Evolutionary conservation across 1,140 invertebrate species (phyloP).

Genomic region (Drosophila willistoni): DNA sequence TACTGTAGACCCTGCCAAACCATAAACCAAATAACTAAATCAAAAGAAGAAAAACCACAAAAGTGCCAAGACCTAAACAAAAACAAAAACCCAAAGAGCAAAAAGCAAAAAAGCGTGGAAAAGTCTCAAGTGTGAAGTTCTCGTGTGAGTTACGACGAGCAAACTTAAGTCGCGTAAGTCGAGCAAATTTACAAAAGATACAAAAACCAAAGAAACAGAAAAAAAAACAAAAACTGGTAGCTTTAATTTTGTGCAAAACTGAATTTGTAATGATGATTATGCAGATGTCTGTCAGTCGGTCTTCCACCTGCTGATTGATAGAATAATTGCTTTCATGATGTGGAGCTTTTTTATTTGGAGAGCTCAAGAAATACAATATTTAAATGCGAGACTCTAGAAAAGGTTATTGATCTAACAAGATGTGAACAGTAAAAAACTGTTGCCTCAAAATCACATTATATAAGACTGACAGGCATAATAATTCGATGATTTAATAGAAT

Average conservation of each 20-base stretch:
- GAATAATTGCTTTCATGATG: slow-evolving; percentile 19
- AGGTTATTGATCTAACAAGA: slow-evolving; percentile 12
- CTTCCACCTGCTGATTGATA: slow-evolving; percentile 19
- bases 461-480: slow-evolving; percentile 38
- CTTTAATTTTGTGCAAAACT: slow-evolving; percentile 12
- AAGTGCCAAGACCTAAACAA: slow-evolving; percentile 53
- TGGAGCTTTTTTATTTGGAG: not conserved
- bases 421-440: slow-evolving; percentile 46
- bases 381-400: not conserved
- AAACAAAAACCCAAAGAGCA: slow-evolving; percentile 35
- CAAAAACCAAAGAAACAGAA: not conserved
- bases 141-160: slow-evolving; percentile 69
- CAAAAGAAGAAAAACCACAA: slow-evolving; percentile 31
- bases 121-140: slow-evolving; percentile 71
- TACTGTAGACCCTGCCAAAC: slow-evolving; percentile 42
- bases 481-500: slow-evolving; percentile 21
- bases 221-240: not conserved
- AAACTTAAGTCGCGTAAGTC: slow-evolving; percentile 32
- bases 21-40: slow-evolving; percentile 20
- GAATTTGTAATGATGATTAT: slow-evolving; percentile 17
- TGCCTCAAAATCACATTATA: slow-evolving; percentile 77
- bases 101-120: slow-evolving; percentile 69
- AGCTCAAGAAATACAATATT: slow-evolving; percentile 3
- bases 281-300: slow-evolving; percentile 40
- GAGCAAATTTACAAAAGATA: slow-evolving; percentile 8